phyloP scores from a whole-genome alignment of 2,888 invertebrate species.

The Teleiodes luculella region DNA sequence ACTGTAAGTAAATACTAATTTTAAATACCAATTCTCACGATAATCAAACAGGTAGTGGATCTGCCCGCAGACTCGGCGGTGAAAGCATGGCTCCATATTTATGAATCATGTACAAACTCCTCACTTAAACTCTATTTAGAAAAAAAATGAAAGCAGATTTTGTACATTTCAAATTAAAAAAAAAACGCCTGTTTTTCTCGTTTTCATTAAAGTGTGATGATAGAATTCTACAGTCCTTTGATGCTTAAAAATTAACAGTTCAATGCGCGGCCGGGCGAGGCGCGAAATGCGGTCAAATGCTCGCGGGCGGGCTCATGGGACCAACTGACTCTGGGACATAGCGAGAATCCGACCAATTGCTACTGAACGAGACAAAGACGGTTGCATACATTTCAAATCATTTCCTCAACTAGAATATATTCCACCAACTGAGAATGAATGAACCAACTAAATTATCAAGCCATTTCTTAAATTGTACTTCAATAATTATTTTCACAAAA shows the following conservation, averaged over 20 bases:
- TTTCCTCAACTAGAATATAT: too few species aligned
- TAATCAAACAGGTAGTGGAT: slow-evolving; percentile 52
- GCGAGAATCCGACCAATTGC: too few species aligned
- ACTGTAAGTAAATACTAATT: slow-evolving; percentile 79
- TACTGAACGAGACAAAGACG: too few species aligned
- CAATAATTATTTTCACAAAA: too few species aligned
- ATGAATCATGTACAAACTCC: slow-evolving; percentile 71
- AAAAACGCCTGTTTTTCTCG: slow-evolving; percentile 59
- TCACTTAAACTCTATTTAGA: slow-evolving; percentile 73
- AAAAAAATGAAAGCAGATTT: slow-evolving; percentile 75
- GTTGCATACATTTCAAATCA: too few species aligned
- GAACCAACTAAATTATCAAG: too few species aligned
- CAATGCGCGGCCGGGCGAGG: slow-evolving; percentile 41
- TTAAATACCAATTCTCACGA: slow-evolving; percentile 76
- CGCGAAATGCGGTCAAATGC: slow-evolving; percentile 63
- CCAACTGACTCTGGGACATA: too few species aligned
- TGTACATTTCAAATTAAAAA: slow-evolving; percentile 73
- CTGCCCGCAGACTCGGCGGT: neutral
- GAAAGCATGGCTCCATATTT: slow-evolving; percentile 38
- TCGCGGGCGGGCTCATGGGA: too few species aligned
- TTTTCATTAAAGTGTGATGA: slow-evolving; percentile 73
- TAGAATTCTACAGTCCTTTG: slow-evolving; percentile 71
- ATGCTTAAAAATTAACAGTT: slow-evolving; percentile 72
- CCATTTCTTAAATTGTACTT: too few species aligned
- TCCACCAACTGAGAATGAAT: too few species aligned